phyloP scores from a whole-genome alignment of 2,797 vertebrate genomes.

The Pangasius djambal region DNA sequence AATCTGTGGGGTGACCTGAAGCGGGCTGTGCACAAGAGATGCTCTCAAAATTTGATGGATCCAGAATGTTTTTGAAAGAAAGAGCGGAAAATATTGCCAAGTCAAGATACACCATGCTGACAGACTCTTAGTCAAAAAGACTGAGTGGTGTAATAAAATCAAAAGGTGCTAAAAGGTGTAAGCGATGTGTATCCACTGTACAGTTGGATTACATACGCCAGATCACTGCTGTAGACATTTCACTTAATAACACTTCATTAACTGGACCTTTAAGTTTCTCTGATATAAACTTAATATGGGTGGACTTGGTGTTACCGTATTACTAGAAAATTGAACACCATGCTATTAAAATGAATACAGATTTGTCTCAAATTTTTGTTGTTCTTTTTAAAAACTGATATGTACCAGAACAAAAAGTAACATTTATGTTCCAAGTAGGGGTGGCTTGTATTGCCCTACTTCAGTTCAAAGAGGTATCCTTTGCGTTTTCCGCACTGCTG shows the following conservation, averaged over 20 bases:
- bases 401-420: not conserved
- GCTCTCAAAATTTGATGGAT: too few species aligned
- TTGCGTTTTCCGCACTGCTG: not conserved
- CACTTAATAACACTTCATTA: not conserved
- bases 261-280: not conserved
- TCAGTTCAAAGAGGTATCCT: not conserved
- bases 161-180: too few species aligned
- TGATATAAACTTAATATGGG: not conserved
- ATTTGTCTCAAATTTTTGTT: not conserved
- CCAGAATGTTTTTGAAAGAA: too few species aligned
- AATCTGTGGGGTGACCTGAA: too few species aligned
- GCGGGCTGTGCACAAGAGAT: too few species aligned
- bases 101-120: too few species aligned
- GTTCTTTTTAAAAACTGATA: not conserved
- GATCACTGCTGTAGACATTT: not conserved
- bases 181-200: not conserved
- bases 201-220: not conserved
- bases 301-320: not conserved
- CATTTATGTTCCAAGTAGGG: not conserved
- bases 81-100: too few species aligned
- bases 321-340: not conserved
- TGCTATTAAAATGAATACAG: not conserved
- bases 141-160: too few species aligned
- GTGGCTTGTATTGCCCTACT: not conserved
- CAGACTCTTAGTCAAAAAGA: too few species aligned